A percentile compares a stretch with the other conserved stretches of the same genome.
phyloP scores from a whole-genome alignment of 2,888 invertebrate species.

The Amaurobius ferox region DNA sequence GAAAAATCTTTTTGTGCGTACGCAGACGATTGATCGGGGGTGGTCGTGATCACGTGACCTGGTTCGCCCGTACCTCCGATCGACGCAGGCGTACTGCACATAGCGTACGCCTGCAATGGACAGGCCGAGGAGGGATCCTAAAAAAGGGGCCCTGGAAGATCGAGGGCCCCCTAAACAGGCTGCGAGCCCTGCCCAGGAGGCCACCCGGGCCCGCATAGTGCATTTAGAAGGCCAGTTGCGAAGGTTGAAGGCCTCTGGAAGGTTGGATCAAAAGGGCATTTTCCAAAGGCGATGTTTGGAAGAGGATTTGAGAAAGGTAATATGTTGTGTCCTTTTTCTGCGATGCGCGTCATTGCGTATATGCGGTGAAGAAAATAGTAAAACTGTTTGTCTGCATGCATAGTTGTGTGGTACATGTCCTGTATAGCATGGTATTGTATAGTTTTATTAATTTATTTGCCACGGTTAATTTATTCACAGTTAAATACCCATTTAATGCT shows the following conservation, averaged over 20 bases:
- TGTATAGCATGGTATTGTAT: no score
- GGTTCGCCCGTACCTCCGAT: not conserved
- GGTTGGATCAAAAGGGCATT: constrained; percentile 20
- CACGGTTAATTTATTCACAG: no score
- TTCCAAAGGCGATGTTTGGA: constrained; percentile 55
- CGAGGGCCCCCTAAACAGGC: constrained; percentile 39
- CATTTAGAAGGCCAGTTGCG: constrained; percentile 32
- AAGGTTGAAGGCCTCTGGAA: constrained; percentile 12
- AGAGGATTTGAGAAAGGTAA: constrained; percentile 61
- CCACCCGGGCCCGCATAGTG: constrained; percentile 50
- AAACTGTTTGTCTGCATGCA: no score
- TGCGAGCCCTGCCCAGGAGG: constrained; percentile 60
- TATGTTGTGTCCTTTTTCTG: not conserved
- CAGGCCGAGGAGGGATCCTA: not conserved
- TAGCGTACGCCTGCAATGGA: constrained; percentile 31
- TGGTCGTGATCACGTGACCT: not conserved
- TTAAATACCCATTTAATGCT: no score
- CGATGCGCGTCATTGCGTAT: not conserved
- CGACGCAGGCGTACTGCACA: constrained; percentile 21
- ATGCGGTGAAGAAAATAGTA: no score
- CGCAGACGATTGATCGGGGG: constrained; percentile 56
- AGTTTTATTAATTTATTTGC: no score
- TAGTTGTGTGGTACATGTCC: no score
- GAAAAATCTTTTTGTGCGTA: constrained; percentile 29
- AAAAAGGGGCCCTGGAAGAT: constrained; percentile 10